phyloP scores from a whole-genome alignment of 2,888 invertebrate species.

The Melikaiella ostensackeni region DNA sequence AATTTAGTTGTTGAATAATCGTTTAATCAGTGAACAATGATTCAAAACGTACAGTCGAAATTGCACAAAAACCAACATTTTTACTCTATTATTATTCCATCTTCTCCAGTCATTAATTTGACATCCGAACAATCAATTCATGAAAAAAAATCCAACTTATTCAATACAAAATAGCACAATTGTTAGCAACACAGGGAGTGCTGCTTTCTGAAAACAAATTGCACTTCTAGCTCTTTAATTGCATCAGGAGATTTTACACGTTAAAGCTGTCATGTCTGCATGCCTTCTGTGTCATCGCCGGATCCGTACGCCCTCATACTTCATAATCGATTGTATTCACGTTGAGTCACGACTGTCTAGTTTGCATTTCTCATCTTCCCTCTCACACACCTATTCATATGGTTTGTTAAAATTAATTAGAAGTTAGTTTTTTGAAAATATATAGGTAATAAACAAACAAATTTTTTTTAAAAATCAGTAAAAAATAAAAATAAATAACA shows the following conservation, averaged over 20 bases:
- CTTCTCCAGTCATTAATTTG: too few relatives aligned
- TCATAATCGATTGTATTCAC: slow-evolving; percentile 37
- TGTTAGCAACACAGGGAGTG: neutral
- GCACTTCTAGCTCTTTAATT: slow-evolving; percentile 22
- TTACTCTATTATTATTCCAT: too few relatives aligned
- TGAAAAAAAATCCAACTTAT: neutral
- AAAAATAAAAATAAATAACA: too few relatives aligned
- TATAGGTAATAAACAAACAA: too few relatives aligned
- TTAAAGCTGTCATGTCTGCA: slow-evolving; percentile 24
- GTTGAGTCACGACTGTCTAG: slow-evolving; percentile 18
- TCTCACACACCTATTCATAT: neutral
- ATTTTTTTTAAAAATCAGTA: too few relatives aligned
- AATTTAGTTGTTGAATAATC: too few relatives aligned
- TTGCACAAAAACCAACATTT: too few relatives aligned
- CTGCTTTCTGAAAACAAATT: slow-evolving; percentile 25
- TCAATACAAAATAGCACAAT: neutral
- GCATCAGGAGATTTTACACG: slow-evolving; percentile 22
- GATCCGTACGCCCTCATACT: slow-evolving; percentile 27
- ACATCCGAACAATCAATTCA: neutral
- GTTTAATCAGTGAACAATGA: too few relatives aligned
- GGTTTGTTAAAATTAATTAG: too few relatives aligned
- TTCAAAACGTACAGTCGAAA: too few relatives aligned
- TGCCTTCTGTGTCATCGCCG: slow-evolving; percentile 27
- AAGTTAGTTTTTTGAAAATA: too few relatives aligned
- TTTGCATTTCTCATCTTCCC: slow-evolving; percentile 5